Conservation (phyloP, 2,888 invertebrate species). For the Caenorhabditis imperialis region DNA sequence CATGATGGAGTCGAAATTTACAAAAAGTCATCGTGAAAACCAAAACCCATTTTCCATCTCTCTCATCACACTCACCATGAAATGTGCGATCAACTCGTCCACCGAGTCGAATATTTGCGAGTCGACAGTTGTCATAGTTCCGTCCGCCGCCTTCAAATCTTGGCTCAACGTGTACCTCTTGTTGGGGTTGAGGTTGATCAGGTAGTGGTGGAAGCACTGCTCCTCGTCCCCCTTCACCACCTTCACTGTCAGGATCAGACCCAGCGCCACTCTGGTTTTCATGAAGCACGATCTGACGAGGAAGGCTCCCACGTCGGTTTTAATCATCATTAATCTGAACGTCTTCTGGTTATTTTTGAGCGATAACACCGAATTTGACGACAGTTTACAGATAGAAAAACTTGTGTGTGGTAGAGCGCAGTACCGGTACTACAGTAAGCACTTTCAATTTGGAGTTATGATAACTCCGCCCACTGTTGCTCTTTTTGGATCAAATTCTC, state of each 20-base stretch:
- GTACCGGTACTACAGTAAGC: too few relatives aligned
- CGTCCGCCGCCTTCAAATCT: constrained; percentile 11
- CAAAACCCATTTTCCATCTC: too few relatives aligned
- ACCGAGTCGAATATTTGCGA: constrained; percentile 26
- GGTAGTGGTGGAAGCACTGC: constrained; percentile 37
- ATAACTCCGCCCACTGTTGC: too few relatives aligned
- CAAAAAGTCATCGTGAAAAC: too few relatives aligned
- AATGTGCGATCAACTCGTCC: constrained; percentile 30
- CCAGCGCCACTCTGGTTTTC: constrained; percentile 22
- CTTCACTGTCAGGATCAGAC: constrained; percentile 36
- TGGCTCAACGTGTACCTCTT: constrained; percentile 23
- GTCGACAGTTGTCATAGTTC: constrained; percentile 3
- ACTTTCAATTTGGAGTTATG: too few relatives aligned
- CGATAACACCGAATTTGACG: too few relatives aligned
- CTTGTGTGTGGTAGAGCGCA: too few relatives aligned
- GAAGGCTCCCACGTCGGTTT: constrained; percentile 18
- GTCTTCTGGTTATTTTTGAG: too few relatives aligned
- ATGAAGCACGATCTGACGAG: constrained; percentile 31
- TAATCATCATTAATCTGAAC: constrained; percentile 37
- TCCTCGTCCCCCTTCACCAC: constrained; percentile 18
- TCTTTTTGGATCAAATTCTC: too few relatives aligned
- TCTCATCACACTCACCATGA: constrained; percentile 3
- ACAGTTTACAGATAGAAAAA: too few relatives aligned
- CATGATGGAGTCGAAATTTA: too few relatives aligned
- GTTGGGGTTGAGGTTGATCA: constrained; percentile 9